Evolutionary conservation across 2,888 invertebrate species (phyloP), one percentile per base, ranked within the genome.

Genomic region (Neuroscelio doddi): DNA sequence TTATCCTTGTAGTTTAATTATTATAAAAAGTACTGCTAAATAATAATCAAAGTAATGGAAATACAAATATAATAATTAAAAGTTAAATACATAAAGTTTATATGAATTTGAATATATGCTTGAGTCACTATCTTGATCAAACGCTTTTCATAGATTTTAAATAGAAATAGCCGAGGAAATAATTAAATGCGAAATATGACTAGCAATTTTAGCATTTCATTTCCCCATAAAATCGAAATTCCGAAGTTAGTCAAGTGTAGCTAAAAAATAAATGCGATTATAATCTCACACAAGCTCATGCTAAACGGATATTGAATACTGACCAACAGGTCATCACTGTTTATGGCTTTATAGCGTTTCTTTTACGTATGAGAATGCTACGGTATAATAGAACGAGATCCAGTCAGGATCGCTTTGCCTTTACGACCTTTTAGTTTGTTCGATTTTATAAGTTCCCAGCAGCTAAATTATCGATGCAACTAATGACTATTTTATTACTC

Each of bases 261-360:
- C 45, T 17, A 14, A 27, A 44, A 44, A 45, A 45, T 10, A 17
- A 16, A 17, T 14, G 32, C 32, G 45, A 45, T 45, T 45, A 32
- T 45, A 32, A 45, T 45, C 45, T 45, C 32, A 15, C 26, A 15
- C 29, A 24, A 27, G 44, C 27, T 27, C 32, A 32, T 14, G 36
- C 10, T n/a, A 30, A 47, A 34, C 34, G 47, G 21, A 51, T 68
- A 70, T 70, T 71, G 69, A 71, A 68, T 68, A 70, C 69, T 64
- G 65, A 67, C 70, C 68, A 72, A 73, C 70, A 70, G 69, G 71
- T 71, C 69, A 69, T 65, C 70, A 12, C 70, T 71, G 69, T 72
- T 74, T 73, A 74, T 70, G 71, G 68, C 64, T 70, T 71, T 74
- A 71, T 71, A 71, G 70, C 65, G 64, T 69, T 41, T 61, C 72